Evolutionary conservation across 2,113 vertebrate species (phyloP), one percentile per base, ranked within the genome.

Genomic region (Microtus richardsoni): DNA sequence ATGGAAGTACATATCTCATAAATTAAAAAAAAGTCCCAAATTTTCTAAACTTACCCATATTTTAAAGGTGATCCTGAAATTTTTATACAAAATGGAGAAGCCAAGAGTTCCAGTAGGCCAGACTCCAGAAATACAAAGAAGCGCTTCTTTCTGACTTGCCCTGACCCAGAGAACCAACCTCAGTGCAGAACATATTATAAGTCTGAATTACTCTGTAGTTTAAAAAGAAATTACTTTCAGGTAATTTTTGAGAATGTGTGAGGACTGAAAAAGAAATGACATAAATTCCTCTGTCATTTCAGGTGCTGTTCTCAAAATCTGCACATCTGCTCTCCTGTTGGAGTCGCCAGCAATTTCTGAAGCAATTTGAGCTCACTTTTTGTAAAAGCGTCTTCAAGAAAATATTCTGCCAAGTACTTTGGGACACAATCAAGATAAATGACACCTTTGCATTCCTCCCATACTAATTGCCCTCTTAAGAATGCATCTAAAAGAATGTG

Each of bases 301-400:
- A 64, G 66, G 58, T 58, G 79, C 44, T 95, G 93, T 92, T 58
- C 36, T 91, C 66, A 47, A 93, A 96, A 66, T 78, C 58, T 39
- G 90, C 30, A 14, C 78, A 79, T 94, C 96, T 95, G 52, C 0
- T 71, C 93, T 96, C 80, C 47, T 93, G 93, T 96, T 89, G 19
- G n/a, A 62, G 10, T 88, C 88, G 87, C 94, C 71, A 75, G 73
- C 28, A 93, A 91, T 95, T 94, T 96, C 93, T 83, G 88, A 95
- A 52, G 94, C 91, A 97, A 93, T 95, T 86, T 95, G 89, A 95
- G 52, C 73, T 96, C 58, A 84, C 58, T 95, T 97, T 95, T 95
- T 87, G 79, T 89, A 64, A 94, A 88, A 75, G 41, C 91, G 2
- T 89, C 91, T 94, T 94, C 74, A 91, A 64, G 62, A 96, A 95